Conservation (phyloP, 1,140 invertebrate genomes). For the Dermatophagoides farinae region DNA sequence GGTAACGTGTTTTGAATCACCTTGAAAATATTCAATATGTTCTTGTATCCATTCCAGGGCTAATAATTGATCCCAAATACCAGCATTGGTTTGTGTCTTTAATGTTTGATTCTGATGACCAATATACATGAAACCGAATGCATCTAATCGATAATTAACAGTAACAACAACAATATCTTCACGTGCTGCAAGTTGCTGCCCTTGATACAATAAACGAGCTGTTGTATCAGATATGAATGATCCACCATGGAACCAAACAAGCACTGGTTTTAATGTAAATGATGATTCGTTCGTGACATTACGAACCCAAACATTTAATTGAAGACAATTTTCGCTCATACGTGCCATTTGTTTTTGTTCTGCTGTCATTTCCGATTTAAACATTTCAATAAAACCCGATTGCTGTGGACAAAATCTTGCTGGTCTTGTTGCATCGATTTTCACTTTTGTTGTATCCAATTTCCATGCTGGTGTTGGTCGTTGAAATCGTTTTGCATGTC, state of each 20-base stretch:
- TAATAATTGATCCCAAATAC: constrained; percentile 48
- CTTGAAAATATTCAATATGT: constrained; percentile 57
- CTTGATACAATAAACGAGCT: constrained; percentile 28
- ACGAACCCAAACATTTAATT: constrained; percentile 23
- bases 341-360: neutral
- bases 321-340: constrained; percentile 23
- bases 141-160: constrained; percentile 29
- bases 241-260: constrained; percentile 16
- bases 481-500: neutral
- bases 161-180: constrained; percentile 37
- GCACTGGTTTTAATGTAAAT: neutral
- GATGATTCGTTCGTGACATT: neutral
- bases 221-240: constrained; percentile 13
- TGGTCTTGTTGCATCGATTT: neutral
- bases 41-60: constrained; percentile 49
- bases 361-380: too few species aligned
- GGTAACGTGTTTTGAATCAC: constrained; percentile 39
- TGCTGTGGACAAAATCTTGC: neutral
- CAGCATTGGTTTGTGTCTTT: constrained; percentile 39
- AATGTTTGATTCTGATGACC: neutral
- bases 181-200: constrained; percentile 55
- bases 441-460: neutral
- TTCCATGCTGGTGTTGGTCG: neutral
- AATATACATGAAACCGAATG: constrained; percentile 13
- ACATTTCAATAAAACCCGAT: neutral